These are phyloP conservation scores for Drosophila gunungcola DNA, from an alignment of 1,140 invertebrate species.

Conservation along the genomic window DNA sequence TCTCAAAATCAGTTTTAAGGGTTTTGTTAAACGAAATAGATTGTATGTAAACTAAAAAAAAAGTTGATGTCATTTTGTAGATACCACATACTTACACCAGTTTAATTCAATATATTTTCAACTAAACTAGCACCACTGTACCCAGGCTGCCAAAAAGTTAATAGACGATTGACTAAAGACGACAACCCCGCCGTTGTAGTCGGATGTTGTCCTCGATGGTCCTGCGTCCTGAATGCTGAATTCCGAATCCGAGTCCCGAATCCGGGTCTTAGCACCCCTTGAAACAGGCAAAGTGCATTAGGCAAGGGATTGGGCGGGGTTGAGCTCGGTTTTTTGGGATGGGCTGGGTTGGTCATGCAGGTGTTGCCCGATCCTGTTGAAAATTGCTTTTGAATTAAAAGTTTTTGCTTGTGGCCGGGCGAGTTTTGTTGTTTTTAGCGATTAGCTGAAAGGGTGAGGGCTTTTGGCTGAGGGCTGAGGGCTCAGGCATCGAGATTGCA, in stretches of 20 bases:
- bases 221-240: not conserved
- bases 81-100: too few relatives aligned
- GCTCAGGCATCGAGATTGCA: slow-evolving; percentile 11
- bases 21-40: too few relatives aligned
- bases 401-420: slow-evolving; percentile 66
- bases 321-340: not conserved
- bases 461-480: not conserved
- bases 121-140: slow-evolving; percentile 12
- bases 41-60: too few relatives aligned
- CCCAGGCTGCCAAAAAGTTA: slow-evolving; percentile 69
- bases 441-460: slow-evolving; percentile 57
- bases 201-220: slow-evolving; percentile 8
- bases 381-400: slow-evolving; percentile 72
- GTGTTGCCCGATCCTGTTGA: slow-evolving; percentile 65
- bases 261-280: slow-evolving; percentile 65
- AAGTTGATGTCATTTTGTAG: too few relatives aligned
- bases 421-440: slow-evolving; percentile 80
- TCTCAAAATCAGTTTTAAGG: too few relatives aligned
- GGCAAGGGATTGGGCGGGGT: slow-evolving; percentile 26
- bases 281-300: slow-evolving; percentile 80
- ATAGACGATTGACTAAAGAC: slow-evolving; percentile 81
- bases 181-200: slow-evolving; percentile 50
- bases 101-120: not conserved
- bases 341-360: slow-evolving; percentile 58
- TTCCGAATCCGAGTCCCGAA: slow-evolving; percentile 25